Percentiles rank a stretch among this genome's conserved stretches.
Evolutionary conservation across 2,888 invertebrate species (phyloP).

Genomic region (Tetramorium bicarinatum): DNA sequence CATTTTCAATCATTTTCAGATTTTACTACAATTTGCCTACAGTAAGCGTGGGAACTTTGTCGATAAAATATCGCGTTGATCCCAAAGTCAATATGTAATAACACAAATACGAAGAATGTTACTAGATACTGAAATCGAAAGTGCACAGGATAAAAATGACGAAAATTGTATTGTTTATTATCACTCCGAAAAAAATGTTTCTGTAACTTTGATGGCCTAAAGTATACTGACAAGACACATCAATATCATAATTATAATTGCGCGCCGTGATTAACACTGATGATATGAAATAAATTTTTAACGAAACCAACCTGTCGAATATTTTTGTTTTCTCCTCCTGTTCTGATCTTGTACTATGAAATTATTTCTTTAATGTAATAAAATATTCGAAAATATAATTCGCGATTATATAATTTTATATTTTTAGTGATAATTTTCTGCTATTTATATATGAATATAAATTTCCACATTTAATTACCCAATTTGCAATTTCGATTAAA

Average conservation of each 20-base stretch:
- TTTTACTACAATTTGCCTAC: slow-evolving; percentile 42
- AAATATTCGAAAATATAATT: not conserved
- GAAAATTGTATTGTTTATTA: slow-evolving; percentile 15
- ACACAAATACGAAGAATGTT: not conserved
- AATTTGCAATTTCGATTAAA: not conserved
- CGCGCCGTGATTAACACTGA: slow-evolving; percentile 70
- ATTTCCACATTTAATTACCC: not conserved
- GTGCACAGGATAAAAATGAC: not conserved
- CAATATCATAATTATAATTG: slow-evolving; percentile 62
- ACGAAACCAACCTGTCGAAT: slow-evolving; percentile 58
- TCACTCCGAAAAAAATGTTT: slow-evolving; percentile 45
- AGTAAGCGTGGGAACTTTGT: slow-evolving; percentile 19
- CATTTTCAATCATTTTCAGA: not conserved
- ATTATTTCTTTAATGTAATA: not conserved
- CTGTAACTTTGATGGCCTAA: slow-evolving; percentile 78
- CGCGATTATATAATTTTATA: not conserved
- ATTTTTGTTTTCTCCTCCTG: not conserved
- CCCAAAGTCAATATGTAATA: slow-evolving; percentile 46
- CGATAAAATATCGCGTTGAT: slow-evolving; percentile 6
- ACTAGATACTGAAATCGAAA: slow-evolving; percentile 12
- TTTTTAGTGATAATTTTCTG: not conserved
- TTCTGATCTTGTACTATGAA: not conserved
- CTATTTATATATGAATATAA: not conserved
- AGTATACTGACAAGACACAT: slow-evolving; percentile 58
- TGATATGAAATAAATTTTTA: slow-evolving; percentile 77